These are phyloP conservation scores for Apamea crenata DNA, from an alignment of 2,888 invertebrate genomes.

Conservation along the genomic window DNA sequence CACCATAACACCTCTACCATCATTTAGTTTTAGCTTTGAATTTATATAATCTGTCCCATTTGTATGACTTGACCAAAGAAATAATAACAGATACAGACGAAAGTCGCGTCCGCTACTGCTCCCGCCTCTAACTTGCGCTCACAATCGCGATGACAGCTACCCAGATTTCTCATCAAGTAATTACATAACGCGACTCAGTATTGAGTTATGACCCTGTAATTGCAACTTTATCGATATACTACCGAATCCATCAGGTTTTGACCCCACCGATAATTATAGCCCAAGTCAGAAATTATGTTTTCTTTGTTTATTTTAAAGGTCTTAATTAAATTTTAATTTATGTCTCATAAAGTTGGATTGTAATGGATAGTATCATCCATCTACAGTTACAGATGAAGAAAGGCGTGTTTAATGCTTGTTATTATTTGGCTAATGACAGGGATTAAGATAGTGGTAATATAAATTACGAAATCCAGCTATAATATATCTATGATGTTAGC, in stretches of 20 bases:
- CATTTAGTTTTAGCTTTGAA: background rate
- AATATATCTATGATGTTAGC: slow-evolving; percentile 18
- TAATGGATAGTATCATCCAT: slow-evolving; percentile 39
- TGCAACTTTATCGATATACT: slow-evolving; percentile 72
- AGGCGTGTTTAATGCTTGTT: slow-evolving; percentile 39
- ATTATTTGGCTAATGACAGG: slow-evolving; percentile 32
- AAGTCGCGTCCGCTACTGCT: background rate
- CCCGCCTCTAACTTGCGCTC: slow-evolving; percentile 33
- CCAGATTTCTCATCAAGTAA: slow-evolving; percentile 69
- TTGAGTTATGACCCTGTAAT: slow-evolving; percentile 70
- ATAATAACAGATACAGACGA: too few relatives aligned
- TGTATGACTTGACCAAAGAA: background rate
- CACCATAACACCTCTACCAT: too few relatives aligned
- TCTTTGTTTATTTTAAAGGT: slow-evolving; percentile 69
- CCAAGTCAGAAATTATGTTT: slow-evolving; percentile 59
- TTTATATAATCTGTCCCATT: background rate
- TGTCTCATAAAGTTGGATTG: slow-evolving; percentile 37
- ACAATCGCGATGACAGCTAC: slow-evolving; percentile 54
- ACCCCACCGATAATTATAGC: slow-evolving; percentile 65
- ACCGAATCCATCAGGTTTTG: slow-evolving; percentile 69
- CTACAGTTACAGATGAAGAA: slow-evolving; percentile 43
- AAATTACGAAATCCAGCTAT: slow-evolving; percentile 3
- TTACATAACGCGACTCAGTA: slow-evolving; percentile 66
- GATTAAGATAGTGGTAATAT: slow-evolving; percentile 24
- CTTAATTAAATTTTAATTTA: slow-evolving; percentile 64